Evolutionary conservation across 2,113 vertebrate genomes (phyloP).

Genomic region (Elephantulus edwardii): DNA sequence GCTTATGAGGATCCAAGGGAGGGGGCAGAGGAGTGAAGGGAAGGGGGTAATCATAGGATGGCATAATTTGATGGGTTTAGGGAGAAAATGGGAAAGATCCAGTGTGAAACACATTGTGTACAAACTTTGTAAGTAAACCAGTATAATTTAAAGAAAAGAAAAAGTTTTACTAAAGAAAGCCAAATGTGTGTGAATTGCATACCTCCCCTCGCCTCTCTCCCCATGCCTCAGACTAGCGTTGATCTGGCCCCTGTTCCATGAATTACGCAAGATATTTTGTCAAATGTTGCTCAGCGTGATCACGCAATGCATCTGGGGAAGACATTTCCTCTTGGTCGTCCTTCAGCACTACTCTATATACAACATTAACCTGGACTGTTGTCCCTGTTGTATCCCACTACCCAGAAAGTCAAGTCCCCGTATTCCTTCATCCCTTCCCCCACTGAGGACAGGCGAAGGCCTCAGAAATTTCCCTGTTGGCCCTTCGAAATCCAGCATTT

Average conservation of each 20-base stretch:
- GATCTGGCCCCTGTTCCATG: background rate
- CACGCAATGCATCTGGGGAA: background rate
- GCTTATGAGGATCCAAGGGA: no score
- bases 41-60: no score
- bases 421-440: background rate
- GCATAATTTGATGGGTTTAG: no score
- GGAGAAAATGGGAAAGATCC: background rate
- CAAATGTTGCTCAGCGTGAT: background rate
- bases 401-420: background rate
- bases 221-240: background rate
- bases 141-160: no score
- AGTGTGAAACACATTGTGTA: background rate
- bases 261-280: background rate
- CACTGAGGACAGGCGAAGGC: background rate
- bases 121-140: no score
- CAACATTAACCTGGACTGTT: background rate
- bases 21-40: no score
- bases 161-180: constrained; percentile 1
- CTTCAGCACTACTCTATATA: constrained; percentile 12
- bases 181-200: background rate
- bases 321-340: background rate
- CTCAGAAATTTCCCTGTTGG: background rate
- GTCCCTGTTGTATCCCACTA: background rate
- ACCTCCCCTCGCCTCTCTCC: background rate
- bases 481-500: background rate